Evolutionary conservation across 2,797 vertebrate genomes (phyloP).

Genomic region (Steatocranus sp.): DNA sequence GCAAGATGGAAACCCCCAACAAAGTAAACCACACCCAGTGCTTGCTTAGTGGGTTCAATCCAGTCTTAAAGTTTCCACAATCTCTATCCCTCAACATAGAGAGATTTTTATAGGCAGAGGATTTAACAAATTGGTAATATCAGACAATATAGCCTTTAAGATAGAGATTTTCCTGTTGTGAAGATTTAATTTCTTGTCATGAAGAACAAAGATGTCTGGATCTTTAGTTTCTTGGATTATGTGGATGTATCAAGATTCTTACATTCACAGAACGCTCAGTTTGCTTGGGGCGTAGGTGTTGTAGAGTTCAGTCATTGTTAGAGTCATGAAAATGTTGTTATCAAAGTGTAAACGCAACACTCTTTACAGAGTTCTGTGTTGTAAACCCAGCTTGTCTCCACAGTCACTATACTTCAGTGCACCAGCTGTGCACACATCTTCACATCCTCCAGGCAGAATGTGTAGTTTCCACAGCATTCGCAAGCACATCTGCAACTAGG

Average conservation of each 20-base stretch:
- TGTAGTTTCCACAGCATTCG: rapidly evolving
- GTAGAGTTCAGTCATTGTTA: neutral
- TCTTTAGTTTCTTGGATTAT: neutral
- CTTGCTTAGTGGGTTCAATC: neutral
- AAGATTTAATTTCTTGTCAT: neutral
- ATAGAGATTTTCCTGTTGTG: rapidly evolving
- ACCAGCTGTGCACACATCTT: neutral
- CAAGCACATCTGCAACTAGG: neutral
- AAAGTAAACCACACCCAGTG: neutral
- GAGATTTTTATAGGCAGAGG: neutral
- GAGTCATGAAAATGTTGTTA: neutral
- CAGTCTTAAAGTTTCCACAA: neutral
- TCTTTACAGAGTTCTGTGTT: neutral
- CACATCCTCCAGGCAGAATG: neutral
- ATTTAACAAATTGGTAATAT: neutral
- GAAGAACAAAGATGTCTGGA: neutral
- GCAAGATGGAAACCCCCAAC: neutral
- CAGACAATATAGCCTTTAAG: neutral
- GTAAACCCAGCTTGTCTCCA: rapidly evolving
- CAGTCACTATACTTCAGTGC: neutral
- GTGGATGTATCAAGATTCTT: neutral
- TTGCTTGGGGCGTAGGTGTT: neutral
- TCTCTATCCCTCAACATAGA: neutral
- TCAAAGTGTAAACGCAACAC: neutral
- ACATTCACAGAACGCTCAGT: neutral